phyloP scores from a whole-genome alignment of 2,888 invertebrate species.

The Metopia argyrocephala region DNA sequence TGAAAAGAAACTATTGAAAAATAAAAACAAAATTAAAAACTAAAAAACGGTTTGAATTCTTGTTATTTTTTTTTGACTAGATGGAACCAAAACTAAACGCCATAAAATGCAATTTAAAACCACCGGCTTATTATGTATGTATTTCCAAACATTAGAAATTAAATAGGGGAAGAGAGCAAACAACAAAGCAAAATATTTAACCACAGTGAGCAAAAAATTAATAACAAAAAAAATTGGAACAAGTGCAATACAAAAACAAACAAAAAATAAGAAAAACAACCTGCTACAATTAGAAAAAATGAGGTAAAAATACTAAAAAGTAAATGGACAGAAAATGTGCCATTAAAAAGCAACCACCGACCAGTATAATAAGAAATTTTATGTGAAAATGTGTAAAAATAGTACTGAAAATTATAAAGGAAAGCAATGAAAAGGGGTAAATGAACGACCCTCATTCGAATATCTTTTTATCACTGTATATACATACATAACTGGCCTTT shows the following conservation, averaged over 20 bases:
- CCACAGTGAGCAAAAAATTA: conserved; percentile 15
- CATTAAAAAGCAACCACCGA: not conserved
- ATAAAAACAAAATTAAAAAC: conserved; percentile 1
- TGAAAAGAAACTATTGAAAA: conserved; percentile 25
- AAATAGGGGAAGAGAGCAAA: not conserved
- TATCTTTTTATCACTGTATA: not conserved
- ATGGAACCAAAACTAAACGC: not conserved
- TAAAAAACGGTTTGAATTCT: not conserved
- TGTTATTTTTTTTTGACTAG: not conserved
- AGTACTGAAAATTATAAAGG: not conserved
- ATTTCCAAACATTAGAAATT: conserved; percentile 40
- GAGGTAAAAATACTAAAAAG: conserved; percentile 20
- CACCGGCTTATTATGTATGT: not conserved
- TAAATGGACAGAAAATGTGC: not conserved
- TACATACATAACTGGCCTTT: no score
- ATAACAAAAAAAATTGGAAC: conserved; percentile 44
- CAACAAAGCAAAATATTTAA: conserved; percentile 23
- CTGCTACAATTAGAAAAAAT: not conserved
- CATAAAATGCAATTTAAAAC: conserved; percentile 28
- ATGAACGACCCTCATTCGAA: conserved; percentile 36
- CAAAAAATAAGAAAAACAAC: conserved; percentile 32
- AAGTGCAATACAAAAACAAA: conserved; percentile 42
- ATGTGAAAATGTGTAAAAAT: not conserved
- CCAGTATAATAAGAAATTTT: conserved; percentile 9
- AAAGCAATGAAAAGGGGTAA: conserved; percentile 11